Evolutionary conservation across 2,113 vertebrate genomes (phyloP), one percentile per base, ranked within the genome.

Genomic region (Etheostoma cragini): DNA sequence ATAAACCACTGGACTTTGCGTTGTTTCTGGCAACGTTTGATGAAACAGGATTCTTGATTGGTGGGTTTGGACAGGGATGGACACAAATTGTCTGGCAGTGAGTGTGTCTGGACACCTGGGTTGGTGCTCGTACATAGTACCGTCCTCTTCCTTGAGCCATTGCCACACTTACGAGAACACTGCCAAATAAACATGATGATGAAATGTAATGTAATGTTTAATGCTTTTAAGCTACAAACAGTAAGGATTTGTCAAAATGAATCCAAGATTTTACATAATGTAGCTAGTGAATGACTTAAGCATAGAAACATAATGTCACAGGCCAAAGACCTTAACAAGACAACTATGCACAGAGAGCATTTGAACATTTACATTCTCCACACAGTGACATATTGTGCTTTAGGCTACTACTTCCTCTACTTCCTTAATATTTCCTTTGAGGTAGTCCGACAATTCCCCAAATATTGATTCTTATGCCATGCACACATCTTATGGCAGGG

Each of bases 101-200:
- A 88, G 12, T 82, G 92, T 0, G 87, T 70, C 60, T 87, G 87
- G 21, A 76, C 73, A 0, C 89, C 81, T 0, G 94, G 89, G 74
- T 86, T 83, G 13, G 92, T 88, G 82, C 93, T 96, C 66, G 94
- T 91, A 71, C 97, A 98, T 78, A 87, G 38, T 82, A 96, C 95
- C 0, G 90, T 76, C 76, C 97, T 93, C 88, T 96, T 97, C 84
- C 83, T 95, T 92, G 95, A 83, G 2, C 97, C 97, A 67, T 94
- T 96, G 22, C 97, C 97, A 61, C 97, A 97, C 79, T 95, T 96
- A 26, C 92, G 94, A 0, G 97, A 98, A 87, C 97, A 98, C 97
- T 98, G 93, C 57, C 74, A 67, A 14, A 42, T 5, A 64, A n/a
- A 64, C 58, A 62, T 11, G 14, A 56, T 16, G 35, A 68, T 53